These are phyloP conservation scores for Phortica magna DNA, from an alignment of 2,888 invertebrate genomes.

Conservation along the genomic window DNA sequence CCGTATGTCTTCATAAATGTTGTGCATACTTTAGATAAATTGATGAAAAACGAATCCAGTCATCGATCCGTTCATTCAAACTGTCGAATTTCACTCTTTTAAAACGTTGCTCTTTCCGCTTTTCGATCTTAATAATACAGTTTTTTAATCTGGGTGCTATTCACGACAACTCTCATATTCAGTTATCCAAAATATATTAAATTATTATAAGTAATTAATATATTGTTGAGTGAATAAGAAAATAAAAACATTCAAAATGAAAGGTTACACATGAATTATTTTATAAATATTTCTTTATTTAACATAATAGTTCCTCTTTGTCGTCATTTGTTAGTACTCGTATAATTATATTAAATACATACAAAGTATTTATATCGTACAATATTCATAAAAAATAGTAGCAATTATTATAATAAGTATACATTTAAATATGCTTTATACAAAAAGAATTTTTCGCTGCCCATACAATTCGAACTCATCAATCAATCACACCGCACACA, in stretches of 20 bases:
- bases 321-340: not conserved
- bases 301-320: constrained; percentile 34
- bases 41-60: too few species aligned
- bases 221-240: too few species aligned
- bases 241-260: not conserved
- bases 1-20: too few species aligned
- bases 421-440: constrained; percentile 20
- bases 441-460: not conserved
- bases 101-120: too few species aligned
- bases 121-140: too few species aligned
- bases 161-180: too few species aligned
- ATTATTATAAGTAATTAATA: too few species aligned
- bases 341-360: constrained; percentile 9
- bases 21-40: too few species aligned
- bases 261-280: not conserved
- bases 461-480: not conserved
- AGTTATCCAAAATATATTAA: too few species aligned
- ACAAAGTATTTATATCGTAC: constrained; percentile 15
- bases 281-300: constrained; percentile 33
- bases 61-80: too few species aligned
- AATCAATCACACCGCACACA: constrained; percentile 25
- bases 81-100: too few species aligned
- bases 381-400: constrained; percentile 19
- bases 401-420: constrained; percentile 8
- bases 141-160: too few species aligned